These are phyloP conservation scores for Tinea pellionella DNA, from an alignment of 2,888 invertebrate genomes.

Conservation along the genomic window DNA sequence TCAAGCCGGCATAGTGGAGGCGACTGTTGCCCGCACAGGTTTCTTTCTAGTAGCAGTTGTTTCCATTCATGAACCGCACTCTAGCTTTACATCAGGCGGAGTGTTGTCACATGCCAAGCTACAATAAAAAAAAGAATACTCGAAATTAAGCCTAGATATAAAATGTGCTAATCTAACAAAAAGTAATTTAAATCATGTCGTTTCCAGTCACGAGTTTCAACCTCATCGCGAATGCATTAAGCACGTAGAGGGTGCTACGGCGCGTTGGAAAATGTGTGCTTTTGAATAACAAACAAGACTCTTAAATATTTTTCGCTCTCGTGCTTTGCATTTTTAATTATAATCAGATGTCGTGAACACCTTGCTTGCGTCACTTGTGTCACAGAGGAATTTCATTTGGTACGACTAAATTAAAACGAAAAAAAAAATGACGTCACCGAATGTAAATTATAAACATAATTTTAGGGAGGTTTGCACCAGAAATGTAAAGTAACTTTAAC, in stretches of 20 bases:
- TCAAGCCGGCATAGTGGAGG: too few relatives aligned
- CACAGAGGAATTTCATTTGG: not conserved
- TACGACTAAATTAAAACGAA: too few relatives aligned
- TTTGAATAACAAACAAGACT: conserved; percentile 11
- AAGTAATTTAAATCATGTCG: conserved; percentile 35
- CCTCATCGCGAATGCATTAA: conserved; percentile 34
- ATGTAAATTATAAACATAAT: too few relatives aligned
- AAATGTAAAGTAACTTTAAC: too few relatives aligned
- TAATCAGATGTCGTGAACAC: conserved; percentile 11
- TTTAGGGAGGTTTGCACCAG: too few relatives aligned
- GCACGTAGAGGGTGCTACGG: conserved; percentile 22
- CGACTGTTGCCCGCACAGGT: too few relatives aligned
- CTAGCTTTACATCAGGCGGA: too few relatives aligned
- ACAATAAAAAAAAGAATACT: too few relatives aligned
- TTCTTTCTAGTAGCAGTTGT: too few relatives aligned
- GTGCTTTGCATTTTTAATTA: conserved; percentile 13
- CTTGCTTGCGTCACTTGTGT: not conserved
- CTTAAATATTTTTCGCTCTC: conserved; percentile 5
- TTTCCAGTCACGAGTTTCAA: conserved; percentile 23
- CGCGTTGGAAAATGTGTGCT: conserved; percentile 14
- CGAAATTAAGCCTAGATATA: not conserved
- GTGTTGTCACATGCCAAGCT: too few relatives aligned
- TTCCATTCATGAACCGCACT: too few relatives aligned
- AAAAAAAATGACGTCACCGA: too few relatives aligned
- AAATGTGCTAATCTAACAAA: not conserved